Base-by-base conservation (phyloP, 2,797 vertebrate genomes). In the Cirrhinus mrigala region DNA sequence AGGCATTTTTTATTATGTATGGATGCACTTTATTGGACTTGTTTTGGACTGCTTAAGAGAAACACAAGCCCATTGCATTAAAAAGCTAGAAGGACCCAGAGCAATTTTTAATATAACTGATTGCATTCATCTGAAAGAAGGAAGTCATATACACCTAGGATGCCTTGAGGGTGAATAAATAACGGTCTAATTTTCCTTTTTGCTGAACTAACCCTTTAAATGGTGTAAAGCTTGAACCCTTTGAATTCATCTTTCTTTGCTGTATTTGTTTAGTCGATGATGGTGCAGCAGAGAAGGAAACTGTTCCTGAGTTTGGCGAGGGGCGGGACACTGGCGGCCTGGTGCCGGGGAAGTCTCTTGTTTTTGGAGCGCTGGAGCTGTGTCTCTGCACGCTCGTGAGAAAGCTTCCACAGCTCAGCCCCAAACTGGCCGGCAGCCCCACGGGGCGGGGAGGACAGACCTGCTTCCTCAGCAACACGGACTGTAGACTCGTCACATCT, bases 201-300 rank as follows among this genome's bases (percentile, higher is more conserved):
- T 37, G 33, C 4, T 37, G 33, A 37, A 37, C 33, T 37, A 37
- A 37, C 33, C 33, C 33, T 37, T 2, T 37, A 37, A 20, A 20
- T 18, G 9, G 29, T 20, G 29, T 68, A 20, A 68, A 20, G 16
- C 16, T 29, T 22, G 24, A 77, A 27, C 20, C 20, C 20, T 52
- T 2, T 64, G 5, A 66, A 40, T 54, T 24, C 2, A 40, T n/a
- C 24, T 18, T 29, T 48, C 37, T 46, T 60, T 58, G 5, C 9
- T 70, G 10, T n/a, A 4, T 79, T 48, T 60, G 6, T 11, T 78
- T 92, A 99, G 98, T 98, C 91, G 98, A 99, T 80, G 98, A 99
- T 86, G 98, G 98, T 0, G 98, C 98, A 24, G 95, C 96, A 18
- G 98, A 99, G 94, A 99, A 99, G 92, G 98, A 99, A 94, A 98